Conservation (phyloP, 1,140 invertebrate species). For the Batillaria attramentaria region DNA sequence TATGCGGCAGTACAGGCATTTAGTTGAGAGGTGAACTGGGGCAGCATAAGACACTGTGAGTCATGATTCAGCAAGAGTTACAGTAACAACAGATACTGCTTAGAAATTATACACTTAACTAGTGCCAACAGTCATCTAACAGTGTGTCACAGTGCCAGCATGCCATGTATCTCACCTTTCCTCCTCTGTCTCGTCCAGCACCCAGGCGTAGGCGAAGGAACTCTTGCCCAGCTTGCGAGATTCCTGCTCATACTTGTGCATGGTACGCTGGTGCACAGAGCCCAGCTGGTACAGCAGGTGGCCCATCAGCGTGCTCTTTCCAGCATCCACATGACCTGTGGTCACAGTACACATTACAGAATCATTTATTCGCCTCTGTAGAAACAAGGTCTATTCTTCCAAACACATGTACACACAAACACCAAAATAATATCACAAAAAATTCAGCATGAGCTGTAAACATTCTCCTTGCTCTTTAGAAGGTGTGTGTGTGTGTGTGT, state of each 20-base stretch:
- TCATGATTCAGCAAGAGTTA: no score
- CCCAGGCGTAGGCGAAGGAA: slow-evolving; percentile 99
- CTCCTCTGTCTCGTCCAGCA: slow-evolving; percentile 98
- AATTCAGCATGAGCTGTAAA: no score
- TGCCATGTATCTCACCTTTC: slow-evolving; percentile 80
- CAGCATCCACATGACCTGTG: slow-evolving; percentile 97
- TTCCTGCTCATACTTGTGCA: slow-evolving; percentile 99
- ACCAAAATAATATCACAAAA: no score
- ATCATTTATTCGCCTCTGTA: background rate
- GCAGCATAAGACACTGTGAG: no score
- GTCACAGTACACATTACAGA: background rate
- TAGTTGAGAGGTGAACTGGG: no score
- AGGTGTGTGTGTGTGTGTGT: no score
- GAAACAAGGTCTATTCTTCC: background rate
- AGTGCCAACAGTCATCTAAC: no score
- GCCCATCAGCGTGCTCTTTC: slow-evolving; percentile 98
- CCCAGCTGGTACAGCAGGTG: slow-evolving; percentile 91
- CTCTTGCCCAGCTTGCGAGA: slow-evolving; percentile 98
- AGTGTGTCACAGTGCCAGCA: no score
- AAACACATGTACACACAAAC: background rate
- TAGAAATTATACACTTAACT: no score
- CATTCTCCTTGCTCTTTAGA: no score
- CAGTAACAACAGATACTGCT: no score
- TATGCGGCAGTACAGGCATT: no score
- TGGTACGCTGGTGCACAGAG: slow-evolving; percentile 88